A percentile compares a stretch with the other conserved stretches of the same genome.
Evolutionary conservation across 2,797 vertebrate species (phyloP).

Genomic region (Amblyopsis hoosieri): DNA sequence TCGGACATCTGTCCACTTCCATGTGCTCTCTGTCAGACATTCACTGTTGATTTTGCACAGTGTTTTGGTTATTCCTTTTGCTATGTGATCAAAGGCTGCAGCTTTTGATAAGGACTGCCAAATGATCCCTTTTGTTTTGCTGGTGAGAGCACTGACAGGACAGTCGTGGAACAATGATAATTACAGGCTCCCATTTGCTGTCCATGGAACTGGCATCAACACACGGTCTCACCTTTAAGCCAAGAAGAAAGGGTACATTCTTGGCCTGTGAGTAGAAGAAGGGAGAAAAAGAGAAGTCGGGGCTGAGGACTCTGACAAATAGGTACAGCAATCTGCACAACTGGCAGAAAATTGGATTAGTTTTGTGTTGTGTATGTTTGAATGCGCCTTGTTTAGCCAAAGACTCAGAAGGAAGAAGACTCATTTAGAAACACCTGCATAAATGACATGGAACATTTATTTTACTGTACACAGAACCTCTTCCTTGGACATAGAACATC

Average conservation of each 20-base stretch:
- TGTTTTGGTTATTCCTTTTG: constrained; percentile 71
- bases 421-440: constrained; percentile 15
- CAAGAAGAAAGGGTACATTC: constrained; percentile 71
- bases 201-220: constrained; percentile 74
- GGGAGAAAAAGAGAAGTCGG: constrained; percentile 50
- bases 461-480: neutral
- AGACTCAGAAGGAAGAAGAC: constrained; percentile 15
- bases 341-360: constrained; percentile 71
- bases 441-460: neutral
- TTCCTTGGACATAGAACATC: neutral
- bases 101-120: constrained; percentile 82
- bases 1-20: constrained; percentile 48
- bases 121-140: constrained; percentile 77
- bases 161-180: constrained; percentile 81
- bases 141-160: constrained; percentile 80
- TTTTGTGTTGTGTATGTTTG: constrained; percentile 41
- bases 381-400: constrained; percentile 25
- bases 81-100: constrained; percentile 75
- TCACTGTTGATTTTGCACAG: constrained; percentile 76
- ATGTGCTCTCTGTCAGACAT: constrained; percentile 66
- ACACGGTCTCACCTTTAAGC: constrained; percentile 69
- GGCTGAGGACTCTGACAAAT: constrained; percentile 54
- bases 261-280: constrained; percentile 60
- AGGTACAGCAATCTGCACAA: constrained; percentile 55
- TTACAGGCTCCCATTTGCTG: constrained; percentile 78